A percentile compares a stretch with the other conserved stretches of the same genome.
These are phyloP conservation scores for Gulo gulo DNA, from an alignment of 2,113 vertebrate genomes.

Conservation along the genomic window DNA sequence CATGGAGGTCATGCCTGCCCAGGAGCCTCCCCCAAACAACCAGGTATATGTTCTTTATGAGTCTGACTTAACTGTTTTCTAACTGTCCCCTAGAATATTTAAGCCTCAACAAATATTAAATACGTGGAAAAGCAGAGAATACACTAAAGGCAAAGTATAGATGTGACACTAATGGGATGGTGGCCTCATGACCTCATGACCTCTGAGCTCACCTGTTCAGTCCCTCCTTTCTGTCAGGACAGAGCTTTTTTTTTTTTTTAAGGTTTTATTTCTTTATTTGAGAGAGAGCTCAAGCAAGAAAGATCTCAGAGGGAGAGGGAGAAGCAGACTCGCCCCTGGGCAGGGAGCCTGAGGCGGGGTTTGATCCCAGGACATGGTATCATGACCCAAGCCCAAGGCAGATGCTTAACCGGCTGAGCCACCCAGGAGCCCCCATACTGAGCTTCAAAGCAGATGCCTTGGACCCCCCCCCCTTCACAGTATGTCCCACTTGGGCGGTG, in stretches of 20 bases:
- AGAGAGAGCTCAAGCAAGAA: no score
- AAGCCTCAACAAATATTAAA: not conserved
- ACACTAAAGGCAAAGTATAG: not conserved
- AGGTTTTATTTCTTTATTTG: no score
- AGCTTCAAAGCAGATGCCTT: not conserved
- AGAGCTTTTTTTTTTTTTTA: no score
- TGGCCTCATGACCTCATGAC: not conserved
- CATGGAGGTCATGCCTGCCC: no score
- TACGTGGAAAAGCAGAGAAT: no score
- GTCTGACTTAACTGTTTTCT: not conserved
- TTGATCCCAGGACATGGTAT: no score
- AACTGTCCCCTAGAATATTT: not conserved
- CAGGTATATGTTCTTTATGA: not conserved
- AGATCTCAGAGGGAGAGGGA: no score
- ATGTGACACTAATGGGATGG: not conserved
- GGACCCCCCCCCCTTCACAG: rapidly evolving
- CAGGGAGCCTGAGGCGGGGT: no score
- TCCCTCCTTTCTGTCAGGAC: not conserved
- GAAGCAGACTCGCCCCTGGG: no score
- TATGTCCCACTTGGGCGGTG: rapidly evolving
- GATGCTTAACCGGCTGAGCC: no score
- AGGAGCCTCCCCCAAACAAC: not conserved
- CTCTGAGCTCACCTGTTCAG: not conserved
- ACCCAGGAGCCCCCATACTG: no score
- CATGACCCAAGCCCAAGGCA: no score